Conservation (phyloP, 2,888 invertebrate species). For the Athetis lepigone region DNA sequence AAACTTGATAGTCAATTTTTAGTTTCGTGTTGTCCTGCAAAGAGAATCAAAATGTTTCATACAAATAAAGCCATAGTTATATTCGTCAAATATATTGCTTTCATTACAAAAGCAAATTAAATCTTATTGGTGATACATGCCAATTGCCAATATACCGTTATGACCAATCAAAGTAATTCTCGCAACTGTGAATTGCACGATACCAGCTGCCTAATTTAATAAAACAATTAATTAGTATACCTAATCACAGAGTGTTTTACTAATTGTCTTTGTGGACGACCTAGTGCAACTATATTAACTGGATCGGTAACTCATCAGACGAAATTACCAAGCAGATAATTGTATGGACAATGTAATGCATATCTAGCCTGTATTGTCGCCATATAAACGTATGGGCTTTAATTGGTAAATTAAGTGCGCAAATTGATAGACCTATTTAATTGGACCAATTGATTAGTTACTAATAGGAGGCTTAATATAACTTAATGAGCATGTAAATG, state of each 20-base stretch:
- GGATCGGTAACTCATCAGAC: slow-evolving; percentile 74
- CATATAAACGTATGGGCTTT: slow-evolving; percentile 52
- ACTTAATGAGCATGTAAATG: neutral
- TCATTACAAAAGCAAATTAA: no score
- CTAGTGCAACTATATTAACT: slow-evolving; percentile 82
- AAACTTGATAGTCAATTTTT: no score
- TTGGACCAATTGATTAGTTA: neutral
- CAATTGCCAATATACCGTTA: no score
- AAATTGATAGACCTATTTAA: slow-evolving; percentile 33
- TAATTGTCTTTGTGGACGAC: slow-evolving; percentile 85
- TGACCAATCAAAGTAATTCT: neutral
- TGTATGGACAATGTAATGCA: slow-evolving; percentile 62
- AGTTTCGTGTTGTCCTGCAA: no score
- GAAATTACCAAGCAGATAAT: slow-evolving; percentile 86
- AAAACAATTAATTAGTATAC: slow-evolving; percentile 31
- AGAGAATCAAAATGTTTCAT: no score
- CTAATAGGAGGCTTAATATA: slow-evolving; percentile 12
- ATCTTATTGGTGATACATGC: no score
- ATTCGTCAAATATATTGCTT: no score
- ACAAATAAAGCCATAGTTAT: no score
- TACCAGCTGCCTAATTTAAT: slow-evolving; percentile 18
- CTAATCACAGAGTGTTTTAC: slow-evolving; percentile 63
- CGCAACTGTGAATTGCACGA: neutral
- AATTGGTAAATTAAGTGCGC: slow-evolving; percentile 61
- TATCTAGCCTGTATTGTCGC: slow-evolving; percentile 48